These are phyloP conservation scores for Cinclus cinclus DNA, from an alignment of 2,113 vertebrate species.

Conservation along the genomic window DNA sequence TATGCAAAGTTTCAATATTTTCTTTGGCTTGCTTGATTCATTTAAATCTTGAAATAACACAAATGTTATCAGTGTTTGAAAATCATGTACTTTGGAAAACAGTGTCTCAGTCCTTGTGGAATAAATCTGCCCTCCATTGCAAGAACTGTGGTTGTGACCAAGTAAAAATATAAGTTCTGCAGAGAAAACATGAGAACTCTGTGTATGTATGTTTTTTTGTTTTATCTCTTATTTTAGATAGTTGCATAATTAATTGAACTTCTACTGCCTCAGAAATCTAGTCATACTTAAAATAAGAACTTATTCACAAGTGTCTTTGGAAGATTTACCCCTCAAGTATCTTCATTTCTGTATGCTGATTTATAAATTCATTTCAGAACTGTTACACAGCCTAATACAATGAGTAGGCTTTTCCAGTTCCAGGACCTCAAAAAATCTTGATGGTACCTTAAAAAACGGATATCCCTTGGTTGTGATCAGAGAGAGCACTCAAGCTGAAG, in stretches of 20 bases:
- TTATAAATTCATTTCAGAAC: background rate
- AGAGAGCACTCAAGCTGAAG: background rate
- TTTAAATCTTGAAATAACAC: background rate
- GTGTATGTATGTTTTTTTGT: background rate
- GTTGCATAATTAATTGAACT: background rate
- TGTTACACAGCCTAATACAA: background rate
- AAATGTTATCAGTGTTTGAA: background rate
- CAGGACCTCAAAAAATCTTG: background rate
- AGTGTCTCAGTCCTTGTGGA: background rate
- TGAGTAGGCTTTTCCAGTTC: background rate
- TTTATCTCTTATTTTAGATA: background rate
- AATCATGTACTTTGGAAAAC: background rate
- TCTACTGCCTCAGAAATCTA: background rate
- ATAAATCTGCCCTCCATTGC: background rate
- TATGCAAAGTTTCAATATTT: background rate
- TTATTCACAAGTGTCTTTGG: background rate
- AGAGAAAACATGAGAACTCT: background rate
- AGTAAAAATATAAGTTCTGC: background rate
- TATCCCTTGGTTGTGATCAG: fast-evolving
- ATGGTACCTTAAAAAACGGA: background rate
- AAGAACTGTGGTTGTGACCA: background rate
- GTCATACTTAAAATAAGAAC: background rate
- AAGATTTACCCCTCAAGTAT: background rate
- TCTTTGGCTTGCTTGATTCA: background rate
- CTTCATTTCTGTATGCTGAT: background rate